These are phyloP conservation scores for Scelioninae gen. 2 DNA, from an alignment of 2,888 invertebrate genomes.

Conservation along the genomic window DNA sequence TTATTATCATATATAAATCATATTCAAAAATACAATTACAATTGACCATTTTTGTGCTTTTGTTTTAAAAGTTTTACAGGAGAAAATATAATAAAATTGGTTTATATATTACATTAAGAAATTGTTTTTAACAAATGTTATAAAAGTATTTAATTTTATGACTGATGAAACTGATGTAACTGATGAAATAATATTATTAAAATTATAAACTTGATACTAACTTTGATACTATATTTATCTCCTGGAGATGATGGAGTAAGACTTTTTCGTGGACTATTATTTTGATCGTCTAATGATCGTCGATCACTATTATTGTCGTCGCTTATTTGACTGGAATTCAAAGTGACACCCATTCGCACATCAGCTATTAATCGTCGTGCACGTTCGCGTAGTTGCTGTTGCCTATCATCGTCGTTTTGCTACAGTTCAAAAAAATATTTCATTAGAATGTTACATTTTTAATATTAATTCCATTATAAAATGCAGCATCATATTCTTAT, in stretches of 20 bases:
- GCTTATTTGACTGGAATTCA: conserved; percentile 71
- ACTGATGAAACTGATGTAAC: too few species aligned
- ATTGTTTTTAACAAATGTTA: too few species aligned
- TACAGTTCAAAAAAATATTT: conserved; percentile 56
- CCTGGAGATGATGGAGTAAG: conserved; percentile 73
- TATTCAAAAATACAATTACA: too few species aligned
- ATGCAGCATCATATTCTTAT: too few species aligned
- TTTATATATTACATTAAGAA: too few species aligned
- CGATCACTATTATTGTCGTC: conserved; percentile 73
- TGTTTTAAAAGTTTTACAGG: too few species aligned
- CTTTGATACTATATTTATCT: conserved; percentile 72
- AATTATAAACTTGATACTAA: conserved; percentile 61
- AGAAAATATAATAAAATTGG: too few species aligned
- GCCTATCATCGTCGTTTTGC: conserved; percentile 89
- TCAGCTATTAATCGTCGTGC: conserved; percentile 93
- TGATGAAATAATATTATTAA: too few species aligned
- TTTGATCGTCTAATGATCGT: conserved; percentile 73
- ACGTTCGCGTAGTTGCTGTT: conserved; percentile 89
- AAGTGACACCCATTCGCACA: conserved; percentile 81
- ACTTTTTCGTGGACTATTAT: conserved; percentile 73
- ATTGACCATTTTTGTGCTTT: too few species aligned
- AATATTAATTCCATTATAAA: conserved; percentile 1
- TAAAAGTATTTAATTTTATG: too few species aligned
- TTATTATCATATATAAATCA: too few species aligned
- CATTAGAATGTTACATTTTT: conserved; percentile 7